Evolutionary conservation across 2,888 invertebrate genomes (phyloP).

Genomic region (Drosophila rellima): DNA sequence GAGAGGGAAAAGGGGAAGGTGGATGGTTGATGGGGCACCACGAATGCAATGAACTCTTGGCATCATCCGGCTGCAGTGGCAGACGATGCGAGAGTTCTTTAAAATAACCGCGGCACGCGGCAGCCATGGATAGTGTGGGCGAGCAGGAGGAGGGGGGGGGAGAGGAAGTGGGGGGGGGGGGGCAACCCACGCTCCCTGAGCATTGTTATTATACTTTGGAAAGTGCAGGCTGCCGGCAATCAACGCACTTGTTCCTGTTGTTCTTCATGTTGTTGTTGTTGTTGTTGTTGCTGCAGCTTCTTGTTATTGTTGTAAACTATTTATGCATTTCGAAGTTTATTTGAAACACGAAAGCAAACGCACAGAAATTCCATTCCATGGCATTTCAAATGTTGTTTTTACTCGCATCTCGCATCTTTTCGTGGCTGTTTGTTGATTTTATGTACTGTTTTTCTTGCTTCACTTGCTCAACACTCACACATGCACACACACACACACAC

Average conservation of each 20-base stretch:
- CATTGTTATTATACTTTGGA: conserved; percentile 28
- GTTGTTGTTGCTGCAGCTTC: conserved; percentile 31
- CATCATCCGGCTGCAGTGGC: conserved; percentile 44
- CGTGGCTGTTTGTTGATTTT: conserved; percentile 76
- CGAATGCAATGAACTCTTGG: conserved; percentile 68
- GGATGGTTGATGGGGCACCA: conserved; percentile 10
- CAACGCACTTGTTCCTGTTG: conserved; percentile 77
- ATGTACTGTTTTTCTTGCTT: conserved; percentile 78
- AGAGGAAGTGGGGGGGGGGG: background rate
- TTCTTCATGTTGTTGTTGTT: conserved; percentile 37
- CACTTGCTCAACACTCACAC: conserved; percentile 52
- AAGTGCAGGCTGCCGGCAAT: conserved; percentile 71
- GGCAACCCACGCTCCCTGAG: conserved; percentile 54
- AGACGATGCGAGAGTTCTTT: conserved; percentile 56
- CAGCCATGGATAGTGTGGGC: background rate
- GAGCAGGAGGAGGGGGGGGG: background rate
- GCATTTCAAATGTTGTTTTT: conserved; percentile 56
- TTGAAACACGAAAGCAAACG: conserved; percentile 66
- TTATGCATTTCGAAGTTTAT: conserved; percentile 80
- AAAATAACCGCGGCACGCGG: conserved; percentile 54
- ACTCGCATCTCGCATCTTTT: conserved; percentile 37
- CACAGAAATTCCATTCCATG: conserved; percentile 58
- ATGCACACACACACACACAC: background rate
- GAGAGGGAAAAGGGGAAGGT: background rate
- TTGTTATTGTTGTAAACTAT: conserved; percentile 80